These are phyloP conservation scores for Globodera rostochiensis DNA, from an alignment of 1,140 invertebrate species.

Conservation along the genomic window DNA sequence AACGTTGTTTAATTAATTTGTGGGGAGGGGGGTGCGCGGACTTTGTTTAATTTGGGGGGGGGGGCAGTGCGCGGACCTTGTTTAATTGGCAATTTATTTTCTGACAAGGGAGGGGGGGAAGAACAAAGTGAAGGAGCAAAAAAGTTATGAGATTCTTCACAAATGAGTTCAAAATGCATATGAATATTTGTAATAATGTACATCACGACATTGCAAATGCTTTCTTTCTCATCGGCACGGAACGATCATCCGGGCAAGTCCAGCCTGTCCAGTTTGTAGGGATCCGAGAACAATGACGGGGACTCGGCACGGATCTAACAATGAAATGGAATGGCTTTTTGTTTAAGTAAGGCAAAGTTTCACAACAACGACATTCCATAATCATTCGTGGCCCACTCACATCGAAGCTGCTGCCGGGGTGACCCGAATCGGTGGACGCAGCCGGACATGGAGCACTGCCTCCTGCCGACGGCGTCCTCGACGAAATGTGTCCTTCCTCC, in stretches of 20 bases:
- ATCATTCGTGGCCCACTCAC: neutral
- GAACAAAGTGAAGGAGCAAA: neutral
- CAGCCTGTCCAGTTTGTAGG: constrained; percentile 50
- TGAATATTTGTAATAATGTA: neutral
- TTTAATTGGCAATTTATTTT: constrained; percentile 9
- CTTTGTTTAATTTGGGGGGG: no score
- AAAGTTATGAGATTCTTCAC: constrained; percentile 4
- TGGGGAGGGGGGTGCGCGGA: no score
- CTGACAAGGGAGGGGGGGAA: neutral
- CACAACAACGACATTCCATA: no score
- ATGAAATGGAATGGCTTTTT: neutral
- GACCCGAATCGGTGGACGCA: constrained; percentile 52
- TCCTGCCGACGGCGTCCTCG: neutral
- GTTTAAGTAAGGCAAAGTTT: neutral
- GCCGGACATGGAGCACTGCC: constrained; percentile 36
- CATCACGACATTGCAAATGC: neutral
- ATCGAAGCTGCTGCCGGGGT: constrained; percentile 33
- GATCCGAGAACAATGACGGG: constrained; percentile 50
- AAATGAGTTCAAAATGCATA: neutral
- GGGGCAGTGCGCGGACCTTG: no score
- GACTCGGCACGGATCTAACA: constrained; percentile 45
- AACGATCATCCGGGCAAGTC: constrained; percentile 20
- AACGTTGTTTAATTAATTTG: no score
- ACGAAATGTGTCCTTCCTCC: constrained; percentile 10
- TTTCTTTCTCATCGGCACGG: neutral